Conservation (phyloP, 2,797 vertebrate species). For the Eremophila alpestris region DNA sequence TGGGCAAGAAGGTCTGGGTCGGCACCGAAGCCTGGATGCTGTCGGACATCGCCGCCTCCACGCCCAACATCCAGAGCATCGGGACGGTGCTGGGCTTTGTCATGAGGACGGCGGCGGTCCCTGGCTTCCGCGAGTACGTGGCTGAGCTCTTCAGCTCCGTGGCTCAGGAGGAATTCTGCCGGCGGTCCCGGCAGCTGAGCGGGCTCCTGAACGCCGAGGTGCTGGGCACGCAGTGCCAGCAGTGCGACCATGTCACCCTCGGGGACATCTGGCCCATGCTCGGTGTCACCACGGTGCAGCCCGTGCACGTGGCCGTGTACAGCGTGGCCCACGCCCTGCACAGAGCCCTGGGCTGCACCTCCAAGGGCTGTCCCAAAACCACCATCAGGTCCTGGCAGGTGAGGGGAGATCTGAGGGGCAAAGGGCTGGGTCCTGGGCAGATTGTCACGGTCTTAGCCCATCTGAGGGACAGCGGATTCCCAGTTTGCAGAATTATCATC, state of each 20-base stretch:
- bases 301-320: conserved; percentile 82
- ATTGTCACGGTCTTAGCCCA: neutral
- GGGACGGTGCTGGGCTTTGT: conserved; percentile 87
- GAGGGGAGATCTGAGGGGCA: neutral
- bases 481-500: neutral
- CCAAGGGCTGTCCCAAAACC: conserved; percentile 57
- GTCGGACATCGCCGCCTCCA: conserved; percentile 2
- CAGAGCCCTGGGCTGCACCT: conserved; percentile 77
- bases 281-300: conserved; percentile 61
- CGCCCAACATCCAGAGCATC: conserved; percentile 73
- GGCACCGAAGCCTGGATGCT: conserved; percentile 85
- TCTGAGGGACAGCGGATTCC: neutral
- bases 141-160: neutral
- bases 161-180: neutral
- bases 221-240: conserved; percentile 54
- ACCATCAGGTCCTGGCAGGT: conserved; percentile 86
- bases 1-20: conserved; percentile 84
- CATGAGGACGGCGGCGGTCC: conserved; percentile 55
- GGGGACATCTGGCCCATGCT: conserved; percentile 63
- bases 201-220: rapidly evolving
- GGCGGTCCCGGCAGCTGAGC: neutral
- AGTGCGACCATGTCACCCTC: conserved; percentile 74
- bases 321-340: conserved; percentile 86
- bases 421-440: neutral
- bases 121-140: conserved; percentile 74